phyloP scores from a whole-genome alignment of 2,888 invertebrate species.

The Gandaritis pyraliata region DNA sequence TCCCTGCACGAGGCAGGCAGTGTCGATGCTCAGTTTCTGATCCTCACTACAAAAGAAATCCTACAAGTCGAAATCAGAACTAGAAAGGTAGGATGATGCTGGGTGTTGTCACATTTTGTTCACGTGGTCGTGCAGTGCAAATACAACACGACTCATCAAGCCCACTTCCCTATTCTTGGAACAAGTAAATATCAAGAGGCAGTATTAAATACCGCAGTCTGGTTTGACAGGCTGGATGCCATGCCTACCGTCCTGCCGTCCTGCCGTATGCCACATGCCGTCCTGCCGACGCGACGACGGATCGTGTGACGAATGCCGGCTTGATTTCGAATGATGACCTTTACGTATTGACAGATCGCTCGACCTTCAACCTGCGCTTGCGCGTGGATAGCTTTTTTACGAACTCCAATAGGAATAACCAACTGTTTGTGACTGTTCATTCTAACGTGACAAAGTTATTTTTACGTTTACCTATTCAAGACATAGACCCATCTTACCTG shows the following conservation, averaged over 20 bases:
- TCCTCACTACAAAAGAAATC: too few species aligned
- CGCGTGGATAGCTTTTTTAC: background rate
- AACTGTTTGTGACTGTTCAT: too few species aligned
- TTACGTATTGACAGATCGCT: constrained; percentile 14
- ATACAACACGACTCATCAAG: constrained; percentile 1
- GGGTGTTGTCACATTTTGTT: too few species aligned
- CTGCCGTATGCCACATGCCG: too few species aligned
- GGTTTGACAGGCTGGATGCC: constrained; percentile 37
- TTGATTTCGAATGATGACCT: constrained; percentile 28
- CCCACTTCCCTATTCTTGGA: constrained; percentile 22
- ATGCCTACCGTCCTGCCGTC: background rate
- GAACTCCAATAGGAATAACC: background rate
- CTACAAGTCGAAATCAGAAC: too few species aligned
- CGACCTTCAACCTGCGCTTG: constrained; percentile 31
- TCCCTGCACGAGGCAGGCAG: too few species aligned
- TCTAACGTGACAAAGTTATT: too few species aligned
- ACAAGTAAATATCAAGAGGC: constrained; percentile 5
- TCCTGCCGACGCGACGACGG: background rate
- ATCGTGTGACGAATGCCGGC: constrained; percentile 4
- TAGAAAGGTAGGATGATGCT: too few species aligned
- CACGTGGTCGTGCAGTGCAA: background rate
- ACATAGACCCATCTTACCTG: too few species aligned
- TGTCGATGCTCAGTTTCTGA: too few species aligned
- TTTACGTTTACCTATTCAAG: too few species aligned
- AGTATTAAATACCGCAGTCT: too few species aligned